Evolutionary conservation across 53 echinoderm and acorn worm genomes (phyloP).

Genomic region (Mesocentrotus franciscanus): DNA sequence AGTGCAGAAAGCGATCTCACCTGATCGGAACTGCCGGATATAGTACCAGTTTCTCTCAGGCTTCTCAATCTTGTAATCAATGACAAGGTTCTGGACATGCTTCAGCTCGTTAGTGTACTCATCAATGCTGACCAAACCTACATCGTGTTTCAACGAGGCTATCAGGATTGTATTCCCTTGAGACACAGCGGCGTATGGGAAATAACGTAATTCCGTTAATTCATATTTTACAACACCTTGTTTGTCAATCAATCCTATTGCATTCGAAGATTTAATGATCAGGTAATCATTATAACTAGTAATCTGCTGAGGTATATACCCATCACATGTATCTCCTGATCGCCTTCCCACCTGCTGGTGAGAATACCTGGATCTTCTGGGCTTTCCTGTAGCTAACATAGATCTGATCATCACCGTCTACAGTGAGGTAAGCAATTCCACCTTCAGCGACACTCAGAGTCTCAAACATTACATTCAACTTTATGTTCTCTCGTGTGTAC

Average conservation of each 20-base stretch:
- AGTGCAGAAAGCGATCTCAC: slow-evolving; percentile 46
- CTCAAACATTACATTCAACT: neutral
- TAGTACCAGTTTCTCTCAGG: neutral
- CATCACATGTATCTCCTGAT: neutral
- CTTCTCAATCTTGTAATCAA: too few relatives aligned
- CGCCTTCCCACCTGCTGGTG: neutral
- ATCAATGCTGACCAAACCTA: neutral
- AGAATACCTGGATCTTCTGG: slow-evolving; percentile 1
- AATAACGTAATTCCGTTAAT: neutral
- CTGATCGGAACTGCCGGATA: neutral
- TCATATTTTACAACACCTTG: neutral
- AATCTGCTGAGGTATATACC: neutral
- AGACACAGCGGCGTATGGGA: too few relatives aligned
- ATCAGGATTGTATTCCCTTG: neutral
- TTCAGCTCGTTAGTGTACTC: neutral
- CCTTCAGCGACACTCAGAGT: neutral
- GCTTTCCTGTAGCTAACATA: slow-evolving; percentile 6
- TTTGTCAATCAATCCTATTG: neutral
- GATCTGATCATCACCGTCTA: neutral
- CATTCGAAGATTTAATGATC: neutral
- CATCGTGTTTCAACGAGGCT: neutral
- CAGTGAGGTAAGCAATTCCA: neutral
- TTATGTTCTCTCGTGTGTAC: neutral
- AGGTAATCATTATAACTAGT: neutral
- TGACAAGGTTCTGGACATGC: neutral